A percentile compares a stretch with the other conserved stretches of the same genome.
These are phyloP conservation scores for Saguinus midas DNA, from an alignment of 2,113 vertebrate genomes.

Conservation along the genomic window DNA sequence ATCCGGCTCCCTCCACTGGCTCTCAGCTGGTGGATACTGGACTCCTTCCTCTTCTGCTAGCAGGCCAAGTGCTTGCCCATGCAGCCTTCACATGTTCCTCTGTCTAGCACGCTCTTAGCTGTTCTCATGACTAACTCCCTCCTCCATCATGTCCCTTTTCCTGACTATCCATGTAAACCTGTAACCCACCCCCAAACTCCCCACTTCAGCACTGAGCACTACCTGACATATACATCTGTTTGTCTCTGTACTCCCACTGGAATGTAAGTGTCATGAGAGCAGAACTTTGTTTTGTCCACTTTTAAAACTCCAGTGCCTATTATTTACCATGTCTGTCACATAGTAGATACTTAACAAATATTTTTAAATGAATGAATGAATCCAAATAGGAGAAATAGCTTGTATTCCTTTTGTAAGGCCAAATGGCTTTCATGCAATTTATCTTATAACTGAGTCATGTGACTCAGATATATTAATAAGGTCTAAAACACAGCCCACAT, in stretches of 20 bases:
- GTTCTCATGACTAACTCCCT: background rate
- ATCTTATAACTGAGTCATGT: background rate
- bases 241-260: background rate
- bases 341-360: background rate
- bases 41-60: background rate
- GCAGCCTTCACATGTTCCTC: background rate
- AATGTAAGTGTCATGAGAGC: background rate
- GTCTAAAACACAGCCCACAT: slow-evolving; percentile 23
- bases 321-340: background rate
- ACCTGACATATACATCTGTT: background rate
- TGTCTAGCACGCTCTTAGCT: background rate
- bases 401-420: background rate
- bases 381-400: background rate
- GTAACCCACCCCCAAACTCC: too few relatives aligned
- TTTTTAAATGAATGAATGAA: slow-evolving; percentile 30
- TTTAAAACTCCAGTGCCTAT: background rate
- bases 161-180: background rate
- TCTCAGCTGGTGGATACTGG: background rate
- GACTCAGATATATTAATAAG: slow-evolving; percentile 27
- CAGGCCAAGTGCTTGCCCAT: background rate
- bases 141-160: slow-evolving; percentile 12
- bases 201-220: background rate
- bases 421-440: background rate
- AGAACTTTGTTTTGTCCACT: background rate
- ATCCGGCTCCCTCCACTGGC: background rate